A percentile compares a stretch with the other conserved stretches of the same genome.
Evolutionary conservation across 2,113 vertebrate species (phyloP).

Genomic region (Passer montanus): DNA sequence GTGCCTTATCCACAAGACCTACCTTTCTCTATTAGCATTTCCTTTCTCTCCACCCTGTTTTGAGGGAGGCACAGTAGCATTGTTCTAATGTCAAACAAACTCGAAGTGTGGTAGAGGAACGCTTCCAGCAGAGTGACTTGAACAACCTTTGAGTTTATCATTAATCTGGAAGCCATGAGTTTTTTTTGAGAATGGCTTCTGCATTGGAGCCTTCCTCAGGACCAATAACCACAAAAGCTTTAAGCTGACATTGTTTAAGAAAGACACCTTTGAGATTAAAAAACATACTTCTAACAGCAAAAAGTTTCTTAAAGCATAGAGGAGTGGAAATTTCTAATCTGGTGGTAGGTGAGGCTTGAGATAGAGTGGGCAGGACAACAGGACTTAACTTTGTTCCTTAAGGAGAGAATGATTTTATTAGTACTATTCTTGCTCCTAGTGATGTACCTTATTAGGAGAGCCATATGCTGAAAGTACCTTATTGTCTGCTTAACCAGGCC

Average conservation of each 20-base stretch:
- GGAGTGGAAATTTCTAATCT: not conserved
- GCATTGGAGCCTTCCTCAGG: not conserved
- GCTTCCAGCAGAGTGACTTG: not conserved
- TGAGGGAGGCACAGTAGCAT: conserved; percentile 9
- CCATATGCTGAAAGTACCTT: not conserved
- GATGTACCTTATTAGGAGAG: not conserved
- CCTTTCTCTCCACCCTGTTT: conserved; percentile 59
- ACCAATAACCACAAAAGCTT: not conserved
- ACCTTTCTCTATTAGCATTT: conserved; percentile 40
- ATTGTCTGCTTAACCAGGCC: not conserved
- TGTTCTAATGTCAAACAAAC: conserved; percentile 21
- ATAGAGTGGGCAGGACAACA: not conserved
- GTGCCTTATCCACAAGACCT: conserved; percentile 53
- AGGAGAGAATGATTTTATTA: not conserved
- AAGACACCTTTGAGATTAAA: not conserved
- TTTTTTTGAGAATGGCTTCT: not conserved
- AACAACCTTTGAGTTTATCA: conserved; percentile 2
- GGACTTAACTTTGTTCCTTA: not conserved
- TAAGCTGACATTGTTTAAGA: not conserved
- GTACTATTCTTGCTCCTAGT: not conserved
- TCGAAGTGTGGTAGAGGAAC: not conserved
- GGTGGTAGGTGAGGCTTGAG: not conserved
- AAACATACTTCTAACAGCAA: not conserved
- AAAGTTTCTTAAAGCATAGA: not conserved
- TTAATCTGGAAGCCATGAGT: conserved; percentile 4